Evolutionary conservation across 1,140 invertebrate genomes (phyloP).

Genomic region (Saxidomus purpurata): DNA sequence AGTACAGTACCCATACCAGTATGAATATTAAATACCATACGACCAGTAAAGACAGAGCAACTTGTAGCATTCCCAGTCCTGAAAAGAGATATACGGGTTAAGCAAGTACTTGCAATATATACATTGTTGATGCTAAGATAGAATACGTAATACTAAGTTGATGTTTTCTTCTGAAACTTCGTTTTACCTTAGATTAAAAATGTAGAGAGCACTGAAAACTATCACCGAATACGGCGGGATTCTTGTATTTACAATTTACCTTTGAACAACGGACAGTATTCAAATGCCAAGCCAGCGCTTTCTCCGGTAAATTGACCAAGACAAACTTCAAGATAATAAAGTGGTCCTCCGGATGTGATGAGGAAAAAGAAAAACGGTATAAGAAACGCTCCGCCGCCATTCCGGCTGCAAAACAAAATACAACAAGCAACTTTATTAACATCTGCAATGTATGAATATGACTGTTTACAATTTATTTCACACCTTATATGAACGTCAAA

Average conservation of each 20-base stretch:
- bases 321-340: slow-evolving; percentile 91
- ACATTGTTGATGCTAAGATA: too few species aligned
- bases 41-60: not conserved
- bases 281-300: slow-evolving; percentile 21
- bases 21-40: slow-evolving; percentile 87
- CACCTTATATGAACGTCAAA: too few species aligned
- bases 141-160: too few species aligned
- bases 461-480: too few species aligned
- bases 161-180: too few species aligned
- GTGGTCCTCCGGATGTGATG: slow-evolving; percentile 89
- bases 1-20: slow-evolving; percentile 84
- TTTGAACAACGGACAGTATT: slow-evolving; percentile 42
- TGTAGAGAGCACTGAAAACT: too few species aligned
- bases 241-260: too few species aligned
- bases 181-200: too few species aligned
- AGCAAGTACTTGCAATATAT: too few species aligned
- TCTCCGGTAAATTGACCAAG: slow-evolving; percentile 89
- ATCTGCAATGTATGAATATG: too few species aligned
- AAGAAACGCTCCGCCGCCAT: slow-evolving; percentile 89
- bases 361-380: slow-evolving; percentile 89
- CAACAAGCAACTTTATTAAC: not conserved
- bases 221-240: too few species aligned
- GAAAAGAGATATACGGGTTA: not conserved
- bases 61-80: slow-evolving; percentile 34
- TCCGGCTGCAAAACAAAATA: slow-evolving; percentile 70